Conservation (phyloP, 2,113 vertebrate species). For the Fulmarus glacialis region DNA sequence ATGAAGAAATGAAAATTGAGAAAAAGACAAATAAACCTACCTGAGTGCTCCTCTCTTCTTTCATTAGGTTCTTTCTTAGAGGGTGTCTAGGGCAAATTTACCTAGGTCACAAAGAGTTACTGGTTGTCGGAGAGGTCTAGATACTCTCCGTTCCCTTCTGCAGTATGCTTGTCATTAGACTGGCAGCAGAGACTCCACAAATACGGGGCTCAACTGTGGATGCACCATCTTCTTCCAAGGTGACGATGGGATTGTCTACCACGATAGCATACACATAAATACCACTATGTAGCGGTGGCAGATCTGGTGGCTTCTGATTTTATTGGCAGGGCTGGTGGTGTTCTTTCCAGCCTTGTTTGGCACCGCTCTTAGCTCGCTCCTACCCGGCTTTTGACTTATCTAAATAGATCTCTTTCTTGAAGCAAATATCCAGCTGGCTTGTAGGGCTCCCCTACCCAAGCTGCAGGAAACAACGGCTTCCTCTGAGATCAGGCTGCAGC, state of each 20-base stretch:
- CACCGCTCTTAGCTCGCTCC: not conserved
- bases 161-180: not conserved
- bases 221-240: not conserved
- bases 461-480: conserved; percentile 40
- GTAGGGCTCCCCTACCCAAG: not conserved
- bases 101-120: not conserved
- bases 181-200: not conserved
- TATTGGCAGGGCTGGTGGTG: not conserved
- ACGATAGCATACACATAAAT: not conserved
- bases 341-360: not conserved
- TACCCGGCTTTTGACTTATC: not conserved
- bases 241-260: not conserved
- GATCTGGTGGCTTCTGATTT: not conserved
- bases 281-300: fast-evolving
- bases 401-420: not conserved
- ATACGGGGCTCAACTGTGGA: not conserved
- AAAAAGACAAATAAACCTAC: not conserved
- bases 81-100: not conserved
- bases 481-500: conserved; percentile 16
- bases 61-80: not conserved
- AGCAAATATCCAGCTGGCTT: not conserved
- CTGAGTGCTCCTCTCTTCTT: not conserved
- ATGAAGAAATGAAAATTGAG: not conserved
- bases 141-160: not conserved
- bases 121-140: not conserved